phyloP scores from a whole-genome alignment of 2,888 invertebrate genomes.

The Phaedon cochleariae region DNA sequence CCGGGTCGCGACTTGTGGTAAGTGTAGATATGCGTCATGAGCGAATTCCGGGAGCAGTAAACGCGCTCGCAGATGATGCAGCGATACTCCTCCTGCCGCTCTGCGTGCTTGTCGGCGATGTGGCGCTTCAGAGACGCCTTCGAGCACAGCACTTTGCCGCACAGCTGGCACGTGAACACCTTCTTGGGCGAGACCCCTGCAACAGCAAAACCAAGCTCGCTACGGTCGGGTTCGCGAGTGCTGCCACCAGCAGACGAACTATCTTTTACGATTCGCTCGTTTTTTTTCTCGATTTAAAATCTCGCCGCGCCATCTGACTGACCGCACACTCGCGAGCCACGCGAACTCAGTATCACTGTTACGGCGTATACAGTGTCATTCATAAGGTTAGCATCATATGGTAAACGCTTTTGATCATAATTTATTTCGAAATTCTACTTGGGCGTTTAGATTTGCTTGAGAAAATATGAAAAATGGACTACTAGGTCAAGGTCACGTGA shows the following conservation, averaged over 20 bases:
- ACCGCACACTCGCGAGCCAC: conserved; percentile 55
- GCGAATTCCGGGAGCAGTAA: conserved; percentile 92
- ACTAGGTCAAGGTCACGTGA: no score
- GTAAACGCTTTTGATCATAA: no score
- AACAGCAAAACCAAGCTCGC: conserved; percentile 67
- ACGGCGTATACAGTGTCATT: no score
- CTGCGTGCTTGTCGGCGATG: conserved; percentile 94
- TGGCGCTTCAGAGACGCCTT: conserved; percentile 94
- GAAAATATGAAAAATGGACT: no score
- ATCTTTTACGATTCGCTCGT: conserved; percentile 19
- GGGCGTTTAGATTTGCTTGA: no score
- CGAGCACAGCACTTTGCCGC: conserved; percentile 93
- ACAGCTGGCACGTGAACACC: conserved; percentile 93
- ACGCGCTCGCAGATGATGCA: conserved; percentile 95
- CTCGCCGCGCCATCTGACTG: conserved; percentile 39
- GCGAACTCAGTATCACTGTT: conserved; percentile 52
- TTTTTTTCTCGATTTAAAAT: conserved; percentile 20
- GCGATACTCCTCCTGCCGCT: conserved; percentile 91
- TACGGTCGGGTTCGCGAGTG: conserved; percentile 58
- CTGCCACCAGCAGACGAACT: conserved; percentile 59
- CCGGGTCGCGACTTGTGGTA: conserved; percentile 94
- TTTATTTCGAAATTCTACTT: no score
- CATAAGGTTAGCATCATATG: no score
- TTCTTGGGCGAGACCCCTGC: conserved; percentile 84
- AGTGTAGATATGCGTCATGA: conserved; percentile 96